A percentile compares a stretch with the other conserved stretches of the same genome.
phyloP scores from a whole-genome alignment of 2,113 vertebrate genomes.

The Ceratotherium simum region DNA sequence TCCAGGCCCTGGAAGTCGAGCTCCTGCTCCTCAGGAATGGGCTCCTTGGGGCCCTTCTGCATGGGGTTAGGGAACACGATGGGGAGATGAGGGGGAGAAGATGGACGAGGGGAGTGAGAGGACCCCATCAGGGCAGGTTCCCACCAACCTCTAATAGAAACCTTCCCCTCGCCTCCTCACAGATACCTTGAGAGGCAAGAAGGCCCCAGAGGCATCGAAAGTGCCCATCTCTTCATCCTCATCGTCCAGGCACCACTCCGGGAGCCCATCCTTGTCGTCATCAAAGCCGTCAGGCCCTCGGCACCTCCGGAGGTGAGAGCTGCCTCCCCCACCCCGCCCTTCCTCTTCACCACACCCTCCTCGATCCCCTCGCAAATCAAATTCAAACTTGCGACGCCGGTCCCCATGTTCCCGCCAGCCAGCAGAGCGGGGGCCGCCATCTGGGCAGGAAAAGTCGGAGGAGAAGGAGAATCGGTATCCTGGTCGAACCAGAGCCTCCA shows the following conservation, averaged over 20 bases:
- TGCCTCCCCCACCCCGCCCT: constrained; percentile 83
- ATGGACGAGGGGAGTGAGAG: neutral
- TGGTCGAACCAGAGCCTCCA: neutral
- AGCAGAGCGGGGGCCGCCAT: constrained; percentile 93
- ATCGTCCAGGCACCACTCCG: constrained; percentile 95
- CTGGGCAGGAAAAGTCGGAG: constrained; percentile 75
- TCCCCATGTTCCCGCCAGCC: constrained; percentile 94
- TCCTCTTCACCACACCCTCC: constrained; percentile 82
- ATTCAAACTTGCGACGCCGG: constrained; percentile 93
- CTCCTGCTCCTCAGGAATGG: constrained; percentile 92
- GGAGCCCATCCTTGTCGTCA: constrained; percentile 94
- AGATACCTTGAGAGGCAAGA: constrained; percentile 92
- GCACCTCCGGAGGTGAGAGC: constrained; percentile 79
- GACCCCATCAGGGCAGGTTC: rapidly evolving
- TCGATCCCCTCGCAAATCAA: constrained; percentile 92
- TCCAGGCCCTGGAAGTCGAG: constrained; percentile 93
- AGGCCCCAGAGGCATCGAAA: constrained; percentile 95
- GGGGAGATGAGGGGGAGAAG: neutral
- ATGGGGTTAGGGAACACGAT: neutral
- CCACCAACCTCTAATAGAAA: neutral
- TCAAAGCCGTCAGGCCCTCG: constrained; percentile 90
- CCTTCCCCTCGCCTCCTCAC: neutral
- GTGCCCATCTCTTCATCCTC: constrained; percentile 96
- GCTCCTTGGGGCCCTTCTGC: constrained; percentile 93
- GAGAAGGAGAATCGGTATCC: neutral